Evolutionary conservation across 2,888 invertebrate species (phyloP), one percentile per base, ranked within the genome.

Genomic region (Lysandra bellargus): DNA sequence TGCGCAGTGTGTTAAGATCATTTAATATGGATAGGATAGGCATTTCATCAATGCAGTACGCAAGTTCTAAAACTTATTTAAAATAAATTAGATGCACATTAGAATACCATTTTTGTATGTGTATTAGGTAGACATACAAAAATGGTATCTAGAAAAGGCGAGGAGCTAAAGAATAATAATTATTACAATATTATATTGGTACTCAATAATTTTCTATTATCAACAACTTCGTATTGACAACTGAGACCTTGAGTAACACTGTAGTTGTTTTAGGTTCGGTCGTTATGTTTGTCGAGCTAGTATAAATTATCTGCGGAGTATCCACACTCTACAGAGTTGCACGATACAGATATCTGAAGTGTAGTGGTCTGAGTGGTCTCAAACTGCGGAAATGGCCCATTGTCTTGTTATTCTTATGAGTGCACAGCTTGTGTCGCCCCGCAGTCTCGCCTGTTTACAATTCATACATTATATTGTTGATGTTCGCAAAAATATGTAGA

Each of bases 351-450:
- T 57, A 14, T 57, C 4, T 57, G 17, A 17, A 17, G 57, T 57
- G 17, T 57, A 57, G 14, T 14, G 12, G 14, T 53, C 12, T 64
- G 23, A 17, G 3, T 60, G 17, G 60, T n/a, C 30, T 64, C 61
- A 64, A 64, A 49, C 30, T 30, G 30, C 64, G 64, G 64, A 64
- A 64, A 30, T 14, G 64, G 12, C 12, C 64, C 12, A 64, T 64
- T 64, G 64, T 64, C 64, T 64, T 64, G 64, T 64, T 64, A 12
- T 64, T 30, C 30, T 64, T 12, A 30, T 64, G n/a, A 61, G 61
- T 23, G 23, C 9, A 49, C 49, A 49, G 49, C 49, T 64, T 30
- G 64, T 30, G 64, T 30, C 23, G 64, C 64, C 64, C 30, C 64
- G 64, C 64, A 64, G 64, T 64, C 30, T 64, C 64, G 64, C 64